Conservation (phyloP, 2,888 invertebrate genomes). For the Eurytoma californica region DNA sequence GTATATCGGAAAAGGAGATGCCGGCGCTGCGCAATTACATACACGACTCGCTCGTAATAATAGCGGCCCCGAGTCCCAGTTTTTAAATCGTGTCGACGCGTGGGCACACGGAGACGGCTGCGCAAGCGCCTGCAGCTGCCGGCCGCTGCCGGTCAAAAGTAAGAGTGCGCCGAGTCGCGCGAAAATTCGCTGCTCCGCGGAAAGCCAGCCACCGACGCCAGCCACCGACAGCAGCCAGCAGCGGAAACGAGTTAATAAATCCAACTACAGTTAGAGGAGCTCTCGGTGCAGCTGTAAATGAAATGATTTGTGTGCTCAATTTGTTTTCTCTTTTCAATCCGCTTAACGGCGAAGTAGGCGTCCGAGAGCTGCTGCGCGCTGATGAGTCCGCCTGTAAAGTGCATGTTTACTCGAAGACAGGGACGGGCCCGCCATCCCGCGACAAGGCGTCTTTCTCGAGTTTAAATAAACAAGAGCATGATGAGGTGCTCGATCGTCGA, state of each 20-base stretch:
- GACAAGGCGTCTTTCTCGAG: background rate
- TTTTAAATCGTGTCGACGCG: slow-evolving; percentile 9
- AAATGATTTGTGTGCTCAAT: slow-evolving; percentile 8
- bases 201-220: background rate
- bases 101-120: background rate
- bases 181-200: background rate
- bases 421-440: background rate
- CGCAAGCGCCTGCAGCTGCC: too few relatives aligned
- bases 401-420: too few relatives aligned
- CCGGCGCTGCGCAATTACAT: slow-evolving; percentile 11
- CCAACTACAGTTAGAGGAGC: background rate
- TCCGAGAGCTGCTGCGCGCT: too few relatives aligned
- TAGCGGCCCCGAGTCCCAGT: background rate
- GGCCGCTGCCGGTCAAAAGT: slow-evolving; percentile 24
- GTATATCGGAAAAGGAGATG: background rate
- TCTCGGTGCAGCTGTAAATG: background rate
- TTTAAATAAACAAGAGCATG: background rate
- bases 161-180: slow-evolving; percentile 23
- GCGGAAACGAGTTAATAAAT: too few relatives aligned
- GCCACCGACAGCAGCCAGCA: background rate
- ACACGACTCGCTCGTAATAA: background rate
- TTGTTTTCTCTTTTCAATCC: background rate
- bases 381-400: too few relatives aligned
- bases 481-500: background rate
- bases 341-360: too few relatives aligned